Base-by-base conservation (phyloP, 2,888 invertebrate genomes). In the Cheilosia scutellata region DNA sequence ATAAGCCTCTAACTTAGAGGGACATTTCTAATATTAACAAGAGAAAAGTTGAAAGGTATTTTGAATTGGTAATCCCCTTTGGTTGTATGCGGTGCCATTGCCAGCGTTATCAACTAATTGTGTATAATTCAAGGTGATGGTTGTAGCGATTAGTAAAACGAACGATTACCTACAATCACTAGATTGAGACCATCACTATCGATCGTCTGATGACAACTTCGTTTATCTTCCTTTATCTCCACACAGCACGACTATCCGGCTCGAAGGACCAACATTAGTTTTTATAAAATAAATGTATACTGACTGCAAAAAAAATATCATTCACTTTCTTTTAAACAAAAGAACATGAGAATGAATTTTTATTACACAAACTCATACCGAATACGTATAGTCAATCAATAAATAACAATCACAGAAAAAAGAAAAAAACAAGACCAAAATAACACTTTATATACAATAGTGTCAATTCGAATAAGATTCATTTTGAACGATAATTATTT, bases 371-470 rank as follows among this genome's bases (percentile, higher is more conserved):
- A 33, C 42, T 33, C 63, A 76, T 51, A 51, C 76, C 31, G 47
- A 58, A 55, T 53, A 37, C 58, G 37, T 77, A 33, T 33, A 77
- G 77, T 77, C 77, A 70, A 20, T 70, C 68, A 37, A 49, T 25
- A 16, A 55, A 27, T n/a, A 16, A 11, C 40, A 60, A 20, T n/a
- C 33, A 66, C 66, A 53, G 53, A 47, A 47, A 44, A 37, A 11
- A 37, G 4, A 5, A 33, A 31, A 44, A 37, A 49, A 25, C 20
- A 13, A 49, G 20, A 31, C 31, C 49, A 63, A 37, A 33, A 13
- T 7, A 2, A 13, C 25, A 49, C 20, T 1, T n/a, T 2, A 63
- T 33, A 13, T 33, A 4, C 40, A 51, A 51, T 9, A 40, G 49
- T 40, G 49, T 37, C 37, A 7, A 53, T 27, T 29, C 44, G 25